Conservation (phyloP, 2,113 vertebrate genomes). For the Tychaedon coryphoeus region DNA sequence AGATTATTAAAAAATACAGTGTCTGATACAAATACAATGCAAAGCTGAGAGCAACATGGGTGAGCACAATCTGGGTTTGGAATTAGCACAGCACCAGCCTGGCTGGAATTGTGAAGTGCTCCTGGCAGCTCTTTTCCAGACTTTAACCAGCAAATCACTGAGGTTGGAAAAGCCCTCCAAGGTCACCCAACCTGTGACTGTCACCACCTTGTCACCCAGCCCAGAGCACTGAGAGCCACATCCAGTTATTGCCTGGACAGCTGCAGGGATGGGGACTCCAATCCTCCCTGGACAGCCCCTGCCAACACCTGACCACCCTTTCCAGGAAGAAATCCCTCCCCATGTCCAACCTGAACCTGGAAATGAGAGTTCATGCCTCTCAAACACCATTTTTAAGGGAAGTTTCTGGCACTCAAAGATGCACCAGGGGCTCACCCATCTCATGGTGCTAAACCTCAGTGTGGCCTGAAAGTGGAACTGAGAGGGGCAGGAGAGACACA, state of each 20-base stretch:
- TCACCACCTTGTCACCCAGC: neutral
- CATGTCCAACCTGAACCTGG: neutral
- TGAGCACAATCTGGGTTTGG: neutral
- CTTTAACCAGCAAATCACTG: neutral
- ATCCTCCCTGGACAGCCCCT: neutral
- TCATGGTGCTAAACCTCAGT: neutral
- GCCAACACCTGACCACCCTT: rapidly evolving
- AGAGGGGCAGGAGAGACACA: neutral
- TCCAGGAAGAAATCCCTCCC: neutral
- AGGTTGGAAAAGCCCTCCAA: neutral
- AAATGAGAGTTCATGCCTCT: neutral
- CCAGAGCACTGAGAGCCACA: neutral
- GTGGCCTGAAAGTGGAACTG: neutral
- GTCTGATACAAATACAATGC: neutral
- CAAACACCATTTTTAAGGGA: neutral
- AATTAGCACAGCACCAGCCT: neutral
- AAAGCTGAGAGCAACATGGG: neutral
- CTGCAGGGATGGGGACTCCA: neutral
- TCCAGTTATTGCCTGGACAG: neutral
- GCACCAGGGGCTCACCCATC: neutral
- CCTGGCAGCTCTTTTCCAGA: neutral
- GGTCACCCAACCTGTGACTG: neutral
- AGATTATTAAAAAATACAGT: neutral
- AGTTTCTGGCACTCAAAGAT: neutral
- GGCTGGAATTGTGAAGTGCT: rapidly evolving